A percentile compares a stretch with the other conserved stretches of the same genome.
Evolutionary conservation across 53 echinoderm and acorn worm genomes (phyloP).

Genomic region (Temnopleurus reevesii): DNA sequence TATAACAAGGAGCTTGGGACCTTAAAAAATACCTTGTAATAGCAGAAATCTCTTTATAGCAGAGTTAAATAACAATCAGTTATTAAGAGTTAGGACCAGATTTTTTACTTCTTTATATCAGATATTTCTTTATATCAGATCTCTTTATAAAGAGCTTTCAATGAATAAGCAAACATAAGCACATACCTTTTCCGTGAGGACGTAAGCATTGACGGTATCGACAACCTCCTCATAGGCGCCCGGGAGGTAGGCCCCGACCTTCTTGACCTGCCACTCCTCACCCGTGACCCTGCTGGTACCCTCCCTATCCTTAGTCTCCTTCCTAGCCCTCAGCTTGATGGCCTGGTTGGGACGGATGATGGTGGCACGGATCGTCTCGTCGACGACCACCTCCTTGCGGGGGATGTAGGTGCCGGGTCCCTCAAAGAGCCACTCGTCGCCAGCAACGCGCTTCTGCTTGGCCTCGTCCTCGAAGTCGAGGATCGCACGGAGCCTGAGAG

Average conservation of each 20-base stretch:
- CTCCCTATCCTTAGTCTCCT: conserved; percentile 84
- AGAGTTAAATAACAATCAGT: too few relatives aligned
- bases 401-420: conserved; percentile 98
- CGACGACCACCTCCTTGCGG: conserved; percentile 92
- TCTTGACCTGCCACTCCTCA: conserved; percentile 98
- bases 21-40: too few relatives aligned
- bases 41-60: too few relatives aligned
- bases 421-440: conserved; percentile 99
- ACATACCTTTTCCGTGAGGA: conserved; percentile 94
- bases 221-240: conserved; percentile 98
- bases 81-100: too few relatives aligned
- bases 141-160: too few relatives aligned
- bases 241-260: conserved; percentile 95
- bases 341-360: conserved; percentile 98
- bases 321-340: conserved; percentile 94
- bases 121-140: too few relatives aligned
- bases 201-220: conserved; percentile 91
- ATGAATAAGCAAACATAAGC: too few relatives aligned
- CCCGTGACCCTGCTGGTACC: conserved; percentile 83
- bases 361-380: conserved; percentile 93
- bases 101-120: too few relatives aligned
- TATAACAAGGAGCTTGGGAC: too few relatives aligned
- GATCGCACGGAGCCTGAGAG: conserved; percentile 85
- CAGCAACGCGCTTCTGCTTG: conserved; percentile 81
- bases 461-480: conserved; percentile 90